Evolutionary conservation across 2,113 vertebrate species (phyloP).

Genomic region (Dicaeum eximium): DNA sequence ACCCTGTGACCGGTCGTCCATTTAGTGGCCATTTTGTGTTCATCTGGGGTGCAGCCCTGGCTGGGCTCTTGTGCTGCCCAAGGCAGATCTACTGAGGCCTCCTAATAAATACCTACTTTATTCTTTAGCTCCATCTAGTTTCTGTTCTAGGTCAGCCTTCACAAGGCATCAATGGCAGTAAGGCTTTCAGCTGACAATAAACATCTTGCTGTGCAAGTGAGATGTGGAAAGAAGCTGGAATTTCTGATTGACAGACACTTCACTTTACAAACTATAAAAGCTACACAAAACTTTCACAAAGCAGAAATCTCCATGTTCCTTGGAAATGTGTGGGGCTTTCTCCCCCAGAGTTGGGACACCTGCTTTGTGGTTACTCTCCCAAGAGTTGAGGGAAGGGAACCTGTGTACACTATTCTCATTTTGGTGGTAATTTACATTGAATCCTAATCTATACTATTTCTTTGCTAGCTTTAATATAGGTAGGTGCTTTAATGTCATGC

Average conservation of each 20-base stretch:
- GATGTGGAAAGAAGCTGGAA: neutral
- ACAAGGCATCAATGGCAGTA: too few species aligned
- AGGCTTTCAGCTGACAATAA: neutral
- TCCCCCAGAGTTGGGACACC: neutral
- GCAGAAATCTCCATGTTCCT: neutral
- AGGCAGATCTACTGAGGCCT: too few species aligned
- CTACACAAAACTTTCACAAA: neutral
- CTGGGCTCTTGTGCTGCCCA: too few species aligned
- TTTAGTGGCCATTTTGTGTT: too few species aligned
- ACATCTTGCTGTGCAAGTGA: neutral
- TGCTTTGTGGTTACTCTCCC: neutral
- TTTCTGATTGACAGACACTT: neutral
- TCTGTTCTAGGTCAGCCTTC: too few species aligned
- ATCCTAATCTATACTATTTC: neutral
- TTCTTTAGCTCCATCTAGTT: too few species aligned
- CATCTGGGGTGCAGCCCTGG: too few species aligned
- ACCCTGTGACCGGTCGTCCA: too few species aligned
- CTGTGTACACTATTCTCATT: neutral
- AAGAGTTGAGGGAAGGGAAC: neutral
- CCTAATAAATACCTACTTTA: too few species aligned
- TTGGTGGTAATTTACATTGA: neutral
- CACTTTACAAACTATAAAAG: neutral
- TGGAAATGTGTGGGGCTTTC: neutral
- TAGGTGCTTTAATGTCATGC: neutral
- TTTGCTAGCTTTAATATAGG: neutral